phyloP scores from a whole-genome alignment of 2,797 vertebrate species.

The Hippoglossus hippoglossus region DNA sequence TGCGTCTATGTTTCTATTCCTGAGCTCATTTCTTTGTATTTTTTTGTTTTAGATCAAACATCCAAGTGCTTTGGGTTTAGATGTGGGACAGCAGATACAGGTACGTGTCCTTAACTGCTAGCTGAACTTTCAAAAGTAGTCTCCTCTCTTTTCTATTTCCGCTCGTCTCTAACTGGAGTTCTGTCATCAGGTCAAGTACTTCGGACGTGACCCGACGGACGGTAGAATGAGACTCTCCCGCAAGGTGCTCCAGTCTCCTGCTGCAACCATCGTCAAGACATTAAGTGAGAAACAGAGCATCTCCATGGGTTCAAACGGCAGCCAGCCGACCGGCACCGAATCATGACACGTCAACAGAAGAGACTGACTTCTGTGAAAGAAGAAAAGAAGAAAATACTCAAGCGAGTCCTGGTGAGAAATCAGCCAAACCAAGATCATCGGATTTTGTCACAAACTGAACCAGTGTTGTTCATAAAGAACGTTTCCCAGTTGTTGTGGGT shows the following conservation, averaged over 20 bases:
- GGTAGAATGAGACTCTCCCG: constrained; percentile 97
- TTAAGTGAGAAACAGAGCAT: constrained; percentile 91
- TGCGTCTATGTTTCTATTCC: not conserved
- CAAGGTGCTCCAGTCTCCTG: constrained; percentile 94
- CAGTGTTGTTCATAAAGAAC: constrained; percentile 1
- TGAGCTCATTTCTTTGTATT: not conserved
- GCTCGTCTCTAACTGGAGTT: constrained; percentile 21
- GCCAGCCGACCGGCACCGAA: constrained; percentile 28
- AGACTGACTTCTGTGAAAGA: constrained; percentile 14
- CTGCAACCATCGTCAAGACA: constrained; percentile 85
- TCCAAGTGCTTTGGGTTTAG: constrained; percentile 93
- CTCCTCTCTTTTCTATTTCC: constrained; percentile 9
- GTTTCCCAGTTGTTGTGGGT: constrained; percentile 3
- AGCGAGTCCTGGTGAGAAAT: not conserved
- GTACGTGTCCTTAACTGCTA: constrained; percentile 68
- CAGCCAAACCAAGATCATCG: constrained; percentile 12
- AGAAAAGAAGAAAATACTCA: not conserved
- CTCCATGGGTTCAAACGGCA: constrained; percentile 80
- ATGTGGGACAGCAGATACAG: constrained; percentile 98
- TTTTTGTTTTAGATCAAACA: constrained; percentile 91
- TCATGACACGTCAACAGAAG: constrained; percentile 43
- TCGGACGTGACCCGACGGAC: constrained; percentile 96
- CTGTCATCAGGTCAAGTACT: constrained; percentile 93
- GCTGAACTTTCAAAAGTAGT: not conserved
- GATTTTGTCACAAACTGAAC: constrained; percentile 10